Evolutionary conservation across 2,888 invertebrate genomes (phyloP).

Genomic region (Maniola hyperantus): DNA sequence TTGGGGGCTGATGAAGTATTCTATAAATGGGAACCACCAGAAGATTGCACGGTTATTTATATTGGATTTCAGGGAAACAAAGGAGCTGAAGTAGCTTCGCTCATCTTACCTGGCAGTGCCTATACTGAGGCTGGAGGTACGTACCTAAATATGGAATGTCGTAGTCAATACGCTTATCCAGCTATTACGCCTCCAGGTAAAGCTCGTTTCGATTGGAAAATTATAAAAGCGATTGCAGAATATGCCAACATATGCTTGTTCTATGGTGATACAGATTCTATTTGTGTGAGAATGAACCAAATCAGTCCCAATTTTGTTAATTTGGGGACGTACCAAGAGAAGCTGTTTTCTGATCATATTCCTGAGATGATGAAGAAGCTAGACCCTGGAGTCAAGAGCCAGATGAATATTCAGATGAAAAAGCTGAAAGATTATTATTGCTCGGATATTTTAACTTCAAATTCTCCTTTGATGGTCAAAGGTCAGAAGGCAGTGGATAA

Average conservation of each 20-base stretch:
- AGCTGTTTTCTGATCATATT: conserved; percentile 52
- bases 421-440: conserved; percentile 66
- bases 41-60: conserved; percentile 92
- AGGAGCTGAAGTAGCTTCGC: conserved; percentile 94
- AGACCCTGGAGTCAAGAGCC: not conserved
- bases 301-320: conserved; percentile 65
- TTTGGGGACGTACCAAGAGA: conserved; percentile 57
- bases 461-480: conserved; percentile 68
- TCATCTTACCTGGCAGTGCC: conserved; percentile 96
- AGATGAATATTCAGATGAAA: conserved; percentile 57
- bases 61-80: conserved; percentile 96
- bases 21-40: conserved; percentile 88
- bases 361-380: conserved; percentile 40
- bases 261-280: conserved; percentile 55
- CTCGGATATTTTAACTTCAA: conserved; percentile 65
- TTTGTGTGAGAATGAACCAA: conserved; percentile 58
- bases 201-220: conserved; percentile 98
- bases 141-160: conserved; percentile 98
- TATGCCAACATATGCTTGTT: conserved; percentile 55
- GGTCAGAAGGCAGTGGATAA: conserved; percentile 59
- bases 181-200: conserved; percentile 96
- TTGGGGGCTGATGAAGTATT: conserved; percentile 96
- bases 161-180: conserved; percentile 93
- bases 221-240: conserved; percentile 83
- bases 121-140: conserved; percentile 98